Evolutionary conservation across 2,888 invertebrate species (phyloP).

Genomic region (Orthonevra nobilis): DNA sequence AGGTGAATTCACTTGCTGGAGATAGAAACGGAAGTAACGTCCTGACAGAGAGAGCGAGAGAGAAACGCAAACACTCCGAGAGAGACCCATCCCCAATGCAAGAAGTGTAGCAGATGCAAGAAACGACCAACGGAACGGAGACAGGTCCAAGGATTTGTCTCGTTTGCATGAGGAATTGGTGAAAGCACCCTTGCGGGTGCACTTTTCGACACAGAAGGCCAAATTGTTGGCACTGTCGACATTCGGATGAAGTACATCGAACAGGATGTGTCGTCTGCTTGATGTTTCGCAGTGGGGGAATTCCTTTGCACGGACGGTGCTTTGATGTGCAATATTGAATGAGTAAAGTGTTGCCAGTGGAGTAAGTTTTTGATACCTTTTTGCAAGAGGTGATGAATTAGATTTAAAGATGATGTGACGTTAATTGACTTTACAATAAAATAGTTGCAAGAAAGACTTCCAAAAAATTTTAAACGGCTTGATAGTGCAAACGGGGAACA

Average conservation of each 20-base stretch:
- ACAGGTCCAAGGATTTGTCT: slow-evolving; percentile 1
- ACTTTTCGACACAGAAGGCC: slow-evolving; percentile 39
- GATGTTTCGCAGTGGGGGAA: slow-evolving; percentile 21
- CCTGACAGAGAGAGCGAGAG: slow-evolving; percentile 7
- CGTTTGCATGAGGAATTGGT: slow-evolving; percentile 9
- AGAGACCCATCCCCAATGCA: neutral
- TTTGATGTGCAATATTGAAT: neutral
- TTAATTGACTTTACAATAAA: too few relatives aligned
- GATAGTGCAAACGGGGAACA: too few relatives aligned
- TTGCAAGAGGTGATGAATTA: too few relatives aligned
- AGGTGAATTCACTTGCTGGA: slow-evolving; percentile 43
- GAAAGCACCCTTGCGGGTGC: slow-evolving; percentile 32
- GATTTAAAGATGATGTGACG: too few relatives aligned
- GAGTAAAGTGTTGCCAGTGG: slow-evolving; percentile 16
- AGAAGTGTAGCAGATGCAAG: neutral
- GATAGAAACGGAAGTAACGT: slow-evolving; percentile 3
- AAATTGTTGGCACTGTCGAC: slow-evolving; percentile 48
- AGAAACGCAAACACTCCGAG: too few relatives aligned
- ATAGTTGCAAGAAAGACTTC: too few relatives aligned
- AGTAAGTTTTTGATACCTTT: neutral
- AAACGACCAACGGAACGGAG: too few relatives aligned
- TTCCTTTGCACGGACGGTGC: slow-evolving; percentile 16
- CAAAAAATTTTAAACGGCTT: too few relatives aligned
- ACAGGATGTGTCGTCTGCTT: slow-evolving; percentile 15
- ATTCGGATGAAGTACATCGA: slow-evolving; percentile 33